phyloP scores from a whole-genome alignment of 2,888 invertebrate genomes.

The Melanotus villosus region DNA sequence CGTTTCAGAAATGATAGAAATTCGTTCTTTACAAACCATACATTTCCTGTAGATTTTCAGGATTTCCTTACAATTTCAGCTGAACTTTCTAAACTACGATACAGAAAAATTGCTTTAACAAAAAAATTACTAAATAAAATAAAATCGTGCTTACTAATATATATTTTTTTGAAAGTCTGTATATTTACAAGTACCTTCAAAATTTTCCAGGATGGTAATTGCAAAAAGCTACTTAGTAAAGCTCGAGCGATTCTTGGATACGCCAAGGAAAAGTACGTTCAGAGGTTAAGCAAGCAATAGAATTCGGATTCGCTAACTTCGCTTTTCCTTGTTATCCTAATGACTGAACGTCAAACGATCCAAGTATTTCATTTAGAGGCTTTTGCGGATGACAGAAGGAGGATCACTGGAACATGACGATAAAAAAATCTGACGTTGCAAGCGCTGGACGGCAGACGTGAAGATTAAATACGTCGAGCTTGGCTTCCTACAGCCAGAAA shows the following conservation, averaged over 20 bases:
- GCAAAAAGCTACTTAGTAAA: slow-evolving; percentile 22
- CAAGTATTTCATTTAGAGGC: slow-evolving; percentile 31
- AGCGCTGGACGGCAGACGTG: not conserved
- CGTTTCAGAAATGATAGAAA: too few species aligned
- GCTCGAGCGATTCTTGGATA: slow-evolving; percentile 3
- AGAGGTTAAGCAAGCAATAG: slow-evolving; percentile 26
- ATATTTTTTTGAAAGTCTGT: too few species aligned
- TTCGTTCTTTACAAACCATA: too few species aligned
- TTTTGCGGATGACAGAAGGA: slow-evolving; percentile 26
- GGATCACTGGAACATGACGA: slow-evolving; percentile 16
- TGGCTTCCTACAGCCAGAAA: not conserved
- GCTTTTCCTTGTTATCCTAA: slow-evolving; percentile 36
- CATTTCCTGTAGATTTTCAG: too few species aligned
- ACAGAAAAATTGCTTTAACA: too few species aligned
- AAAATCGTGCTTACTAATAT: too few species aligned
- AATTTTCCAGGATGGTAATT: not conserved
- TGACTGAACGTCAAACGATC: slow-evolving; percentile 26
- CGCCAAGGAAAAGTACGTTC: not conserved
- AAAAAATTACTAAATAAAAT: too few species aligned
- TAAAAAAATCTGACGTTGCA: slow-evolving; percentile 18
- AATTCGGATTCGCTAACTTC: slow-evolving; percentile 27
- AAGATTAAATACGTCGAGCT: not conserved
- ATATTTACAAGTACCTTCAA: not conserved
- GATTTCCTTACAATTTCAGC: too few species aligned
- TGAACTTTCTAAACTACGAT: too few species aligned